Conservation (phyloP, 2,888 invertebrate species). For the Alloplasta piceator region DNA sequence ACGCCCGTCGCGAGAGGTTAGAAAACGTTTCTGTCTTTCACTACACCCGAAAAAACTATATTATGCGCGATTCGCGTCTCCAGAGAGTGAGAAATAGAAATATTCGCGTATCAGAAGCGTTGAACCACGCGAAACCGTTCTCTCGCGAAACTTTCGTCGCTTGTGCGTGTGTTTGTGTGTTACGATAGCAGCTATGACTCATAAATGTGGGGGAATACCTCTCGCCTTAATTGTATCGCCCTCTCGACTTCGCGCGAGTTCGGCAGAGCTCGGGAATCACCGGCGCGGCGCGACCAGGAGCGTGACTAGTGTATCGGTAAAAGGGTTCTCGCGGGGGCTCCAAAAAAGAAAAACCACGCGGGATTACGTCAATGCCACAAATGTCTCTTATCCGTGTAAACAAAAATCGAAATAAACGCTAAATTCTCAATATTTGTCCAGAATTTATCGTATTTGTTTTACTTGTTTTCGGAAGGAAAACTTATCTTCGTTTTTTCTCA, state of each 20-base stretch:
- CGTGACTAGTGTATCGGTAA: too few species aligned
- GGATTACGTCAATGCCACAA: too few species aligned
- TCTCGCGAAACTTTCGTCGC: slow-evolving; percentile 52
- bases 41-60: not conserved
- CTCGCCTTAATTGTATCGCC: slow-evolving; percentile 40
- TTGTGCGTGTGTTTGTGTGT: slow-evolving; percentile 44
- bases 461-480: not conserved
- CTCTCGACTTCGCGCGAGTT: slow-evolving; percentile 67
- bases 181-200: slow-evolving; percentile 78
- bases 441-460: not conserved
- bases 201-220: slow-evolving; percentile 82
- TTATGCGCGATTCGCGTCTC: slow-evolving; percentile 20
- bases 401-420: too few species aligned
- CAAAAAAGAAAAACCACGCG: too few species aligned
- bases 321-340: not conserved
- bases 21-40: not conserved
- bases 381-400: too few species aligned
- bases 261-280: slow-evolving; percentile 44
- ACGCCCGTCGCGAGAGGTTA: not conserved
- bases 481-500: not conserved
- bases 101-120: slow-evolving; percentile 8
- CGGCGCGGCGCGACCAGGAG: slow-evolving; percentile 4
- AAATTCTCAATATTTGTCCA: too few species aligned
- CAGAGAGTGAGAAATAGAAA: slow-evolving; percentile 11
- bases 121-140: slow-evolving; percentile 40